Base-by-base conservation (phyloP, 2,888 invertebrate species). In the Ceriagrion tenellum region DNA sequence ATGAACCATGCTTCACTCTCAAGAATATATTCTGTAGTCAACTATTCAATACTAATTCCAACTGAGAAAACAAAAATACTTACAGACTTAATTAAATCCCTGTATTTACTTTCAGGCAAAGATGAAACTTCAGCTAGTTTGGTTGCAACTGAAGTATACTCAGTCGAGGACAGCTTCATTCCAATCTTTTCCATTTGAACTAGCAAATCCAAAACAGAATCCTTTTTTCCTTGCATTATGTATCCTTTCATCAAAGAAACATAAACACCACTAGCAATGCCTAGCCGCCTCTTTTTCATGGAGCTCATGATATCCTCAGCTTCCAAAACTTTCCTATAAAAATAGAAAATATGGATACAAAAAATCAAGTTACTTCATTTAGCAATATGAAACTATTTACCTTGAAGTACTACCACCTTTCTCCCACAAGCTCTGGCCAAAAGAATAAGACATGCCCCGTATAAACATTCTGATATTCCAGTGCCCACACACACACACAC, bases 291-390 rank as follows among this genome's bases (percentile, higher is more conserved):
- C 40, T 91, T 63, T 6, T n/a, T 35, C 91, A 91, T 91, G 6
- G 91, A 63, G 18, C 63, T 20, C 20, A 91, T 55, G n/a, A 91
- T 91, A 35, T 63, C 63, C 30, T 91, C 91, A 23, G 91, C 91
- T 23, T 63, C 91, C 8, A 40, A 35, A 40, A 91, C 23, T 35
- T 91, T 63, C 30, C 91, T 91, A 63, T 47, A 13, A 10, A 88
- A 4, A 40, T 23, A 47, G 4, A 88, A 88, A 88, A 40, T 47
- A 23, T 18, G 16, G 4, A 0, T 4, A 2, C 20, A 18, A 88
- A 47, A 6, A 18, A 35, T 59, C 20, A 18, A 59, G 2, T 59
- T 59, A 59, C 59, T 59, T 47, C 47, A 47, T 2, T 8, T 4
- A 47, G 47, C 47, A 47, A 47, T 2, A 47, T 47, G 47, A 47